Conservation (phyloP, 2,797 vertebrate species). For the Argyrosomus regius region DNA sequence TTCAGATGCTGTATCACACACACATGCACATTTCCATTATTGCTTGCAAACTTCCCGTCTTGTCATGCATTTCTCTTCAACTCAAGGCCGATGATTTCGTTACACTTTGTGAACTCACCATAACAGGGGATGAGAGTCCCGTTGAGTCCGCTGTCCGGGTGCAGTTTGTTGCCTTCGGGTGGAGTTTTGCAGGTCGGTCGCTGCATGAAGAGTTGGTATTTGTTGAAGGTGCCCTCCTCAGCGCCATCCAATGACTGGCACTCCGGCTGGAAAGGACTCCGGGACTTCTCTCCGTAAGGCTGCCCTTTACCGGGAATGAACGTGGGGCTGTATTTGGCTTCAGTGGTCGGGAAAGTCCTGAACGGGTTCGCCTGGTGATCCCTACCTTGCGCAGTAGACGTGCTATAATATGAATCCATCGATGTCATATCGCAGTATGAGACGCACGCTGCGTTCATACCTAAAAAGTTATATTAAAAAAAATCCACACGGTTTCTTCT, state of each 20-base stretch:
- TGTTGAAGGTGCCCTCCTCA: constrained; percentile 90
- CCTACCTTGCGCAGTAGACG: constrained; percentile 88
- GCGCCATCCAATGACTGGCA: constrained; percentile 91
- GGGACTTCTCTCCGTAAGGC: constrained; percentile 90
- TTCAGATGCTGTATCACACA: constrained; percentile 17
- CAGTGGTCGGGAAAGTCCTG: constrained; percentile 92
- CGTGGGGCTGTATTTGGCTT: constrained; percentile 92
- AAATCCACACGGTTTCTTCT: constrained; percentile 75
- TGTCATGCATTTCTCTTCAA: constrained; percentile 7
- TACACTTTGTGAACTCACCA: constrained; percentile 85
- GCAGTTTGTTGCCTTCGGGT: constrained; percentile 90
- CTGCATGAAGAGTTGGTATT: constrained; percentile 94
- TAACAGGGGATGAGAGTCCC: constrained; percentile 92
- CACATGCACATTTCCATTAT: background rate
- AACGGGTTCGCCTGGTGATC: constrained; percentile 90
- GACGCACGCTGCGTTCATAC: constrained; percentile 97
- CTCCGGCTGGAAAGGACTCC: constrained; percentile 92
- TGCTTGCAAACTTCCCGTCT: constrained; percentile 2
- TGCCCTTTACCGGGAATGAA: constrained; percentile 94
- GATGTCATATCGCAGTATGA: constrained; percentile 96
- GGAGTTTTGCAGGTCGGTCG: constrained; percentile 92
- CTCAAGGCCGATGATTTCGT: background rate
- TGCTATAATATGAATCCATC: constrained; percentile 97
- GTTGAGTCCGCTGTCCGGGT: constrained; percentile 89
- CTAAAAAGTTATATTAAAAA: constrained; percentile 78